A percentile compares a stretch with the other conserved stretches of the same genome.
Evolutionary conservation across 2,888 invertebrate species (phyloP).

Genomic region (Desoria tigrina): DNA sequence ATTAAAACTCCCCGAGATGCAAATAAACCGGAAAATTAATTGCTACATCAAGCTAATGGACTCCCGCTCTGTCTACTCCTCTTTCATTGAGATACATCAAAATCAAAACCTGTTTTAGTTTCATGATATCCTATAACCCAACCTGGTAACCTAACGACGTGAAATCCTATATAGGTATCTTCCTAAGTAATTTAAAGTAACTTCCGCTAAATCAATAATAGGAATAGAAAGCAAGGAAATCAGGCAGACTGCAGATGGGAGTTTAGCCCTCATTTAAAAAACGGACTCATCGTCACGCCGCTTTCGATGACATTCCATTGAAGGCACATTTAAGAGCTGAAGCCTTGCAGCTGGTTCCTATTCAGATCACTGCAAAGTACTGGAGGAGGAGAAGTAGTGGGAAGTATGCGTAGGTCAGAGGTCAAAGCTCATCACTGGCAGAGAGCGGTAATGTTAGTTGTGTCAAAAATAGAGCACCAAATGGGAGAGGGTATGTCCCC

Average conservation of each 20-base stretch:
- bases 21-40: conserved; percentile 27
- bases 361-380: conserved; percentile 12
- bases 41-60: conserved; percentile 11
- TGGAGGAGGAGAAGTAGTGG: conserved; percentile 24
- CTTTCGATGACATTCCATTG: conserved; percentile 34
- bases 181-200: no score
- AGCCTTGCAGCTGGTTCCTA: conserved; percentile 38
- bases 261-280: conserved; percentile 36
- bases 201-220: no score
- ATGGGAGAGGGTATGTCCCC: conserved; percentile 4
- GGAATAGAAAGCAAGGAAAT: background rate
- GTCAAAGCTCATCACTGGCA: conserved; percentile 42
- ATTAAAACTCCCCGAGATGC: conserved; percentile 34
- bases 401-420: conserved; percentile 37
- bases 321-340: conserved; percentile 22
- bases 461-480: conserved; percentile 26
- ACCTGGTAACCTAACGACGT: no score
- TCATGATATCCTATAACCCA: no score
- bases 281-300: conserved; percentile 35
- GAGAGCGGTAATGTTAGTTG: conserved; percentile 19
- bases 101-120: no score
- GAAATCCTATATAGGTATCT: no score
- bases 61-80: background rate
- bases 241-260: conserved; percentile 11
- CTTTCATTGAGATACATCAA: no score